These are phyloP conservation scores for Machimus atricapillus DNA, from an alignment of 2,888 invertebrate genomes.

Conservation along the genomic window DNA sequence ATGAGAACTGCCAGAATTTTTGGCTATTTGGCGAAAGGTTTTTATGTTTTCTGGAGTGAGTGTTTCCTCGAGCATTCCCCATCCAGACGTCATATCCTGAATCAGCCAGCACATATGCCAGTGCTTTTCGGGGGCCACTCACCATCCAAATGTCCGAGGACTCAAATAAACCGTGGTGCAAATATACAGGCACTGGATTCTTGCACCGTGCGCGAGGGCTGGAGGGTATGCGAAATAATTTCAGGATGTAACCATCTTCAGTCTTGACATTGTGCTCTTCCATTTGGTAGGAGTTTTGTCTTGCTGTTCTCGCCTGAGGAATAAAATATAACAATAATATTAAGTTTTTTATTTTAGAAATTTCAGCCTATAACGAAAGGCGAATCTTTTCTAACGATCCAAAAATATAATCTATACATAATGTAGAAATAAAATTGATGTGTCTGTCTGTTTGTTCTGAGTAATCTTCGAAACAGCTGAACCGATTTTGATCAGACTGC, in stretches of 20 bases:
- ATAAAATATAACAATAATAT: too few relatives aligned
- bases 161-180: background rate
- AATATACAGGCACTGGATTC: conserved; percentile 22
- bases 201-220: conserved; percentile 53
- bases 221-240: conserved; percentile 80
- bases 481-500: too few relatives aligned
- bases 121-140: conserved; percentile 70
- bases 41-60: conserved; percentile 67
- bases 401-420: background rate
- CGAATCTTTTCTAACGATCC: too few relatives aligned
- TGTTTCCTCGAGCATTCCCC: conserved; percentile 72
- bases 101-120: conserved; percentile 65
- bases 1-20: conserved; percentile 65
- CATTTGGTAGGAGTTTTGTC: conserved; percentile 67
- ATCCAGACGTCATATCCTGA: conserved; percentile 68
- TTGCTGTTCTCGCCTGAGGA: background rate
- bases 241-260: conserved; percentile 82
- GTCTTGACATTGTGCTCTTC: conserved; percentile 77
- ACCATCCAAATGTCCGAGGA: conserved; percentile 77
- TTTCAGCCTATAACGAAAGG: too few relatives aligned
- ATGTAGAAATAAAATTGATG: too few relatives aligned
- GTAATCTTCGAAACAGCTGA: too few relatives aligned
- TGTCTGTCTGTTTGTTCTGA: too few relatives aligned
- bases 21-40: conserved; percentile 53
- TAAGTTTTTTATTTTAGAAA: too few relatives aligned